phyloP scores from a whole-genome alignment of 2,888 invertebrate genomes.

The Macrosoma leucophasiata region DNA sequence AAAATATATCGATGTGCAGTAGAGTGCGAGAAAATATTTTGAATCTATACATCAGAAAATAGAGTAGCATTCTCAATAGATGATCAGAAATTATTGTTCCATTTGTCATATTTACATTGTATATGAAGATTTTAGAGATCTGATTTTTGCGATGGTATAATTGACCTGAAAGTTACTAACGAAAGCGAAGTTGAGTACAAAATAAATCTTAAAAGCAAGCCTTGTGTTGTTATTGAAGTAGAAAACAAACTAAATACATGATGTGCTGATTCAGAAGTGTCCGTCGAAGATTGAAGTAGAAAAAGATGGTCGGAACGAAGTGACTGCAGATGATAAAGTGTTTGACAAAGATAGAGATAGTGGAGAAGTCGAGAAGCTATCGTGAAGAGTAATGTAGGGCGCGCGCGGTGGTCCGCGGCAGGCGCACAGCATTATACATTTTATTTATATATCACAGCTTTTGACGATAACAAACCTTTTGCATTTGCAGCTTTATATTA shows the following conservation, averaged over 20 bases:
- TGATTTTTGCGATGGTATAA: conserved; percentile 40
- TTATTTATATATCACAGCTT: conserved; percentile 74
- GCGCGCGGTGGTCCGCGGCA: conserved; percentile 48
- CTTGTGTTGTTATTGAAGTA: too few relatives aligned
- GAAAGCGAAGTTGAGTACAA: conserved; percentile 24
- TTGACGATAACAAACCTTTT: conserved; percentile 76
- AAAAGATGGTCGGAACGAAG: conserved; percentile 34
- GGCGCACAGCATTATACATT: conserved; percentile 56
- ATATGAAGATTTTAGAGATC: conserved; percentile 50
- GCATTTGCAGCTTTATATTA: conserved; percentile 72
- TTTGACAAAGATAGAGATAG: conserved; percentile 35
- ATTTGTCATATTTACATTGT: conserved; percentile 62
- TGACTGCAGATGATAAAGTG: conserved; percentile 29
- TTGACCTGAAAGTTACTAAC: conserved; percentile 40
- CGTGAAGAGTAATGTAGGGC: conserved; percentile 40
- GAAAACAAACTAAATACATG: conserved; percentile 55
- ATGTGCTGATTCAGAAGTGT: conserved; percentile 56
- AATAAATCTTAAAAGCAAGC: too few relatives aligned
- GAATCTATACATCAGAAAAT: conserved; percentile 63
- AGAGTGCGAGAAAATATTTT: conserved; percentile 62
- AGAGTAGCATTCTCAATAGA: conserved; percentile 59
- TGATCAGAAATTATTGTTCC: conserved; percentile 62
- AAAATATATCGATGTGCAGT: conserved; percentile 62
- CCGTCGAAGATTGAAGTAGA: conserved; percentile 37
- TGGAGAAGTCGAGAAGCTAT: conserved; percentile 44